These are phyloP conservation scores for Nettapus auritus DNA, from an alignment of 2,113 vertebrate genomes.

Conservation along the genomic window DNA sequence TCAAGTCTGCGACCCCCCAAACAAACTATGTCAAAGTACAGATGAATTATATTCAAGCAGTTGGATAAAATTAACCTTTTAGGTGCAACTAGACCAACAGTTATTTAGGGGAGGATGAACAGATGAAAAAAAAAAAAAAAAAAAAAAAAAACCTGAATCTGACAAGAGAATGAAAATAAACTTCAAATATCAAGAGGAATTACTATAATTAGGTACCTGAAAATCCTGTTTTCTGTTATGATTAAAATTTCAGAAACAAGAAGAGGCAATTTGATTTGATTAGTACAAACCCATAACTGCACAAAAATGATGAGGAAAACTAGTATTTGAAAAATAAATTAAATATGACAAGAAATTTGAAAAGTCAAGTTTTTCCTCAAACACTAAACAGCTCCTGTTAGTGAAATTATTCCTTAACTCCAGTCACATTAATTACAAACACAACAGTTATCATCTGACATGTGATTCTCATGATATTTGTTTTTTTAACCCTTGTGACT, in stretches of 20 bases:
- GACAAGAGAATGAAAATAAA: constrained; percentile 18
- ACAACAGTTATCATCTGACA: not conserved
- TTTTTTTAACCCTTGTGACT: not conserved
- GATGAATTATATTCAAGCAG: not conserved
- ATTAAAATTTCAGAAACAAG: constrained; percentile 27
- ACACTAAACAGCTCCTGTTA: not conserved
- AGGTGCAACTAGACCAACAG: not conserved
- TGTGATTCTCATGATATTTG: not conserved
- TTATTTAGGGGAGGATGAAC: not conserved
- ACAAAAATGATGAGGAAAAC: not conserved
- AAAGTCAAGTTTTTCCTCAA: not conserved
- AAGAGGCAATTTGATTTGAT: not conserved
- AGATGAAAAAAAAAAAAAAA: not conserved
- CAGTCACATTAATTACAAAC: not conserved
- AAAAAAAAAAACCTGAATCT: not conserved
- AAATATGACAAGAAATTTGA: not conserved
- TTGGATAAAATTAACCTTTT: not conserved
- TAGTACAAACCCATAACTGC: not conserved
- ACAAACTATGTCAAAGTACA: not conserved
- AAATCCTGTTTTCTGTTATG: not conserved
- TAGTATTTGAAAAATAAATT: not conserved
- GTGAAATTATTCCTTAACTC: not conserved
- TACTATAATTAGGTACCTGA: not conserved
- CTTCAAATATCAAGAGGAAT: not conserved
- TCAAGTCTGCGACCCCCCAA: not conserved